Evolutionary conservation across 1,140 invertebrate genomes (phyloP), one percentile per base, ranked within the genome.

Genomic region (Lordiphosa stackelbergi): DNA sequence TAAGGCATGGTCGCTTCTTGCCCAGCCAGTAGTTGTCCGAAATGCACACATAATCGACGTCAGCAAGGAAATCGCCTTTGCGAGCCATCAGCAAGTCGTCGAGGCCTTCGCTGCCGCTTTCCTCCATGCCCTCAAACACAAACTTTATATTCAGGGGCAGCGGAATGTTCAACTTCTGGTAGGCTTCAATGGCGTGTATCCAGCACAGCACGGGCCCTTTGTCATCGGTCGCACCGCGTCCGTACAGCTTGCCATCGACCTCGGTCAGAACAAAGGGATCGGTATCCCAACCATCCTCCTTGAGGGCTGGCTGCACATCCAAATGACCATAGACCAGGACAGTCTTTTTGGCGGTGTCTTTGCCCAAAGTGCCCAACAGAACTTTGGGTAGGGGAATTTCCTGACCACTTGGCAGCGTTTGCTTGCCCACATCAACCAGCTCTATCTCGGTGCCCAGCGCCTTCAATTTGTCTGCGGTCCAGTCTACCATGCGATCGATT

Each of bases 1-100:
- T 99, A 37, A 99, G 92, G 87, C 98, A 99, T 0, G 98, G 98
- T 86, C 98, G 98, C 8, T 93, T 94, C 35, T 94, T 99, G 5
- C 98, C 98, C 12, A 99, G 88, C 98, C 98, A 99, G 85, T 99
- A 99, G 89, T 99, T 99, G 86, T 99, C 98, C 38, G 97, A 98
- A 79, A 99, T 99, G 87, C 97, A 99, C 28, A 98, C 96, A 89
- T 93, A 98, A 88, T 99, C 97, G 0, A 97, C 92, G 86, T 92
- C 91, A 53, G 92, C 90, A 10, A 99, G 90, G 87, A 98, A 99
- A 11, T 91, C 91, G 61, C 90, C 88, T 88, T 97, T 96, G 62
- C 91, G 89, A 4, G 92, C 86, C 62, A 91, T 89, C 1, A 99
- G 89, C 10, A 98, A 88, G 3, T 96, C 94, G 88, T 99, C 97